Base-by-base conservation (phyloP, 2,888 invertebrate species). In the Oscheius onirici region DNA sequence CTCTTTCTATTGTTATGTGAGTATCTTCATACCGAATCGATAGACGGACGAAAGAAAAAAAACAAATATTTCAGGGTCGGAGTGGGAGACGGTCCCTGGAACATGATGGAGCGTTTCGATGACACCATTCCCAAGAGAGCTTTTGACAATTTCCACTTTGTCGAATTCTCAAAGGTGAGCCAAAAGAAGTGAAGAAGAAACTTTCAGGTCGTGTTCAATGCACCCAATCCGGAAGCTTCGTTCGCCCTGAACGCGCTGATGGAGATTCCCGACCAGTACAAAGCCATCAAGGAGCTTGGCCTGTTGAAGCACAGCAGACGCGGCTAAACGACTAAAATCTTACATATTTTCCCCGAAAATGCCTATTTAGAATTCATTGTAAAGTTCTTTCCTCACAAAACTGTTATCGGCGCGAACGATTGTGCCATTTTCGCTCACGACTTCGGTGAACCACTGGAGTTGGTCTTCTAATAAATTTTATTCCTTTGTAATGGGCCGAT, bases 121-220 rank as follows among this genome's bases (percentile, higher is more conserved):
- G 89, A 90, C 72, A 85, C 86, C 28, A 83, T 90, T 52, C 89
- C 90, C 8, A 84, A 87, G 63, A 84, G 90, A 69, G 86, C 88
- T 54, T 90, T 90, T 85, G 90, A 90, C 84, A 90, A 90, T 82
- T 90, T 90, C 86, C 90, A 90, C 75, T 90, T 90, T 84, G 90
- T 90, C 40, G 89, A 90, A 76, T 90, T 88, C 83, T 88, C 89
- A 76, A 86, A 87, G 78, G 88, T 89, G 51, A 13, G 20, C 17
- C 3, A 46, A 46, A 3, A 3, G 3, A 15, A 3, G 22, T 22
- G 6, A 52, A 52, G 20, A 52, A 17, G 52, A 52, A 24, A 52
- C 24, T 3, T 54, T n/a, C 66, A 86, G 86, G 86, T 86, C 17
- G 86, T 86, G 84, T 87, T 84, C 81, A 85, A 87, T 69, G 80